These are phyloP conservation scores for Drosophila paracracens DNA, from an alignment of 2,888 invertebrate genomes.

Conservation along the genomic window DNA sequence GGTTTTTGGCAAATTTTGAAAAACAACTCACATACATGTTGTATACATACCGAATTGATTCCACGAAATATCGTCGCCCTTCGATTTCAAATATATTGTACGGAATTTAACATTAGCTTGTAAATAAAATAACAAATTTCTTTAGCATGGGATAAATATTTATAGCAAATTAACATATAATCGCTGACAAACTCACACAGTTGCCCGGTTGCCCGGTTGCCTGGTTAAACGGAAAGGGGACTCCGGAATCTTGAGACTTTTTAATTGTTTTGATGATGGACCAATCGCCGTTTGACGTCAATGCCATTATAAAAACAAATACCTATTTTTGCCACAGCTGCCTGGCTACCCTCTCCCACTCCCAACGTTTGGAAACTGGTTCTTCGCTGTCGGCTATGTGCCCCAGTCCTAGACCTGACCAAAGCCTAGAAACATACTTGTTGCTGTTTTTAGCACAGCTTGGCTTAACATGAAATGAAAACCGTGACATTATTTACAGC, in stretches of 20 bases:
- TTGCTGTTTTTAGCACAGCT: constrained; percentile 3
- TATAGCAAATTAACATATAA: constrained; percentile 54
- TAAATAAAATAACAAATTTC: constrained; percentile 53
- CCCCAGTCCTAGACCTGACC: constrained; percentile 23
- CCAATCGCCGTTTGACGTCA: constrained; percentile 68
- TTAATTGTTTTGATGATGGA: constrained; percentile 67
- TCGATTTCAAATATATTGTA: constrained; percentile 36
- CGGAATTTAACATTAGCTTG: constrained; percentile 46
- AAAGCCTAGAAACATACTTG: constrained; percentile 3
- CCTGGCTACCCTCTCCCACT: not conserved
- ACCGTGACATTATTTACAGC: constrained; percentile 51
- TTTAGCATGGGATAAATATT: constrained; percentile 50
- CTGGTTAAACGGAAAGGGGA: constrained; percentile 25
- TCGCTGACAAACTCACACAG: constrained; percentile 17
- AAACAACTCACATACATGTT: constrained; percentile 21
- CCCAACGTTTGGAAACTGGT: constrained; percentile 42
- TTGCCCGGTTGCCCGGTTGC: constrained; percentile 11
- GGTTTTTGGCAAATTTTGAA: constrained; percentile 30
- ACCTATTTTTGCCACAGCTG: constrained; percentile 15
- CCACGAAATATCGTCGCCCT: constrained; percentile 37
- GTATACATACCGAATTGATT: constrained; percentile 9
- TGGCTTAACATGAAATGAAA: constrained; percentile 11
- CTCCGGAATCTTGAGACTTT: constrained; percentile 47
- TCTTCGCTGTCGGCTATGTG: constrained; percentile 6
- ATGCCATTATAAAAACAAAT: constrained; percentile 76